Conservation (phyloP, 2,888 invertebrate genomes). For the Villa cingulata region DNA sequence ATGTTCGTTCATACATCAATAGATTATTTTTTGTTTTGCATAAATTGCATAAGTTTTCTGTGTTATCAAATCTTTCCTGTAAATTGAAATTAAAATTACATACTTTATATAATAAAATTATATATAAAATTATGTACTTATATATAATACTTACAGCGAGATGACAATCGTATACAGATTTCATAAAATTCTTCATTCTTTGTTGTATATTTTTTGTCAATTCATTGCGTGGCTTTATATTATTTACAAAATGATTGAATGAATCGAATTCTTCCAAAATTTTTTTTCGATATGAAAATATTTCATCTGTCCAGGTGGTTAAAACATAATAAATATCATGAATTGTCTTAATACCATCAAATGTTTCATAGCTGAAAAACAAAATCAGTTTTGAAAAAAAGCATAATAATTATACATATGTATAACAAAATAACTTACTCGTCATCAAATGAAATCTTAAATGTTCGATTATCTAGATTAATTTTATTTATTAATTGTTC, state of each 20-base stretch:
- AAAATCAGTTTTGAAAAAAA: too few species aligned
- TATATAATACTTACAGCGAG: constrained; percentile 16
- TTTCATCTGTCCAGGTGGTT: constrained; percentile 23
- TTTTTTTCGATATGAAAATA: constrained; percentile 14
- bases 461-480: constrained; percentile 18
- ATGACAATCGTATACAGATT: constrained; percentile 29
- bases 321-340: constrained; percentile 18
- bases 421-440: too few species aligned
- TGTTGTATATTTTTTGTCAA: constrained; percentile 14
- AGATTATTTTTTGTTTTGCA: constrained; percentile 37
- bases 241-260: constrained; percentile 19
- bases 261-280: constrained; percentile 19
- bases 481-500: constrained; percentile 22
- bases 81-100: constrained; percentile 9
- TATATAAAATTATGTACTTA: background rate
- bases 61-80: constrained; percentile 4
- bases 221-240: constrained; percentile 20
- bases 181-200: constrained; percentile 21
- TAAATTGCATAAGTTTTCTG: constrained; percentile 27
- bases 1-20: constrained; percentile 40
- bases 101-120: background rate
- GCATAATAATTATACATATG: too few species aligned
- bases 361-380: too few species aligned
- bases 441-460: background rate
- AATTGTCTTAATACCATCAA: too few species aligned